Base-by-base conservation (phyloP, 2,113 vertebrate species). In the Alaudala cheleensis region DNA sequence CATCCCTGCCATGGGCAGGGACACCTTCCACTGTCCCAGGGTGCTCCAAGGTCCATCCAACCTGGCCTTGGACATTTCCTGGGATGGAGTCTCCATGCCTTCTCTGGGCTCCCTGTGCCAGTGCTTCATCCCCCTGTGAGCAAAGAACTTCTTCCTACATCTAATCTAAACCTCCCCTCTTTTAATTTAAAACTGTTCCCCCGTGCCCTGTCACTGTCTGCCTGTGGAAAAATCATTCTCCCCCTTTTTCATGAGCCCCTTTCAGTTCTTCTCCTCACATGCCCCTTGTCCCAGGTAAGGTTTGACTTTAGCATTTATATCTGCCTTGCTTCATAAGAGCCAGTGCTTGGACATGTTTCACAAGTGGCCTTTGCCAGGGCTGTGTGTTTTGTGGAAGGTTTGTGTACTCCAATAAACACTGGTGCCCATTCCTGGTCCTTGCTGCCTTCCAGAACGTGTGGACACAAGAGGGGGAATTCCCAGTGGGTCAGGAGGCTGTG, bases 371-470 rank as follows among this genome's bases (percentile, higher is more conserved):
- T 78, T 57, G 33, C 21, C 44, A 5, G 5, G 25, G 42, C 25
- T 49, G 0, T 0, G 0, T 4, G 0, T 14, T 62, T 60, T 31
- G 33, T 8, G 65, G 31, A 29, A 22, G 23, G 2, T 1, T 8
- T 26, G 14, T 10, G 26, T 7, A 4, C 24, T 64, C 34, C 45
- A 12, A 40, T 1, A 1, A 44, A 26, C 28, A 25, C 6, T 5
- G 14, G 31, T 15, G 15, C 13, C 61, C 11, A 0, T 31, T 50
- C 21, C n/a, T 67, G 22, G 15, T 37, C 56, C 0, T 0, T 0
- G 0, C 29, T 7, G 1, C 53, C 40, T 85, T n/a, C 82, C 37
- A 25, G 21, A 78, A 13, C 1, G 11, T 5, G 5, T 29, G 14
- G 33, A 34, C 7, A 10, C 7, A 5, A 21, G 37, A 42, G 28